Percentiles rank a stretch among this genome's conserved stretches.
These are phyloP conservation scores for Nicator chloris DNA, from an alignment of 2,113 vertebrate species.

Conservation along the genomic window DNA sequence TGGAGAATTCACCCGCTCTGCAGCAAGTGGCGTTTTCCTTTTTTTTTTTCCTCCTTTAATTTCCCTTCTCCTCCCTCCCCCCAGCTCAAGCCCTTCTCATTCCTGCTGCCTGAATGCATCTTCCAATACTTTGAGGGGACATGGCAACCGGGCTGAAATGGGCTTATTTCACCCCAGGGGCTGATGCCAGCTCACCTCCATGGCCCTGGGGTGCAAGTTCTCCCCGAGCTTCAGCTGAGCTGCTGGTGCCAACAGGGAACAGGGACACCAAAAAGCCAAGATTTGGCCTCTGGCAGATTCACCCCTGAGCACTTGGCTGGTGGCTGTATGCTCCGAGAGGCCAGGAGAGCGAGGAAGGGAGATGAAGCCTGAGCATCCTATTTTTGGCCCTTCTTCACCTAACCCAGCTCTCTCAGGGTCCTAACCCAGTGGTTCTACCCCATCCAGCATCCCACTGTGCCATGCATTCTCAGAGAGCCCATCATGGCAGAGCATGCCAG, in stretches of 20 bases:
- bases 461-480: fast-evolving
- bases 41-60: slow-evolving; percentile 28
- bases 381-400: not conserved
- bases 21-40: slow-evolving; percentile 48
- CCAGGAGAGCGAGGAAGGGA: not conserved
- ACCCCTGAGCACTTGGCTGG: not conserved
- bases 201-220: fast-evolving
- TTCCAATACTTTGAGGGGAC: slow-evolving; percentile 29
- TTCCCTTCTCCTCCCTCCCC: slow-evolving; percentile 37
- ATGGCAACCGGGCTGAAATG: slow-evolving; percentile 60
- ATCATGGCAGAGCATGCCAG: no score
- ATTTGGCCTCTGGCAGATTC: not conserved
- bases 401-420: not conserved
- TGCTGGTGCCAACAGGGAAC: not conserved
- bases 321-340: not conserved
- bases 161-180: slow-evolving; percentile 12
- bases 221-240: not conserved
- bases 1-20: slow-evolving; percentile 63
- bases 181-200: fast-evolving
- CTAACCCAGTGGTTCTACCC: not conserved
- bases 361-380: not conserved
- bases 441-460: not conserved
- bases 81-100: slow-evolving; percentile 49
- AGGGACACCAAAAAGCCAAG: not conserved
- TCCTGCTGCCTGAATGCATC: slow-evolving; percentile 69